Conservation (phyloP, 2,797 vertebrate species). For the Argya squamiceps region DNA sequence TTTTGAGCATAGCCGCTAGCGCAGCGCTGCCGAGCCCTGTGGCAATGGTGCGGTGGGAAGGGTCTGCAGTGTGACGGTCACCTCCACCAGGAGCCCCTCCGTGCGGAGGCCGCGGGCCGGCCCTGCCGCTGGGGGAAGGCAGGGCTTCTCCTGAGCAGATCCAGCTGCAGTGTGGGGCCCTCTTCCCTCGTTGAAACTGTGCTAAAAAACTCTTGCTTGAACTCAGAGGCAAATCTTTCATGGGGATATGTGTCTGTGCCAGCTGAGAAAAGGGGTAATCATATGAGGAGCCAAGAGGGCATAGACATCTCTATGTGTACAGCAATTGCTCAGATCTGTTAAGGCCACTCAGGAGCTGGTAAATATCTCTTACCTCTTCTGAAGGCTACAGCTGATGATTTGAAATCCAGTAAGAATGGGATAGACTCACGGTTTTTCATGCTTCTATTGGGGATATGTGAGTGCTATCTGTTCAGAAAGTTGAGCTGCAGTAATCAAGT, state of each 20-base stretch:
- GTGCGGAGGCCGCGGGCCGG: background rate
- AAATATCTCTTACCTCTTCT: background rate
- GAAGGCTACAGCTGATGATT: background rate
- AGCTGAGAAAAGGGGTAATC: conserved; percentile 6
- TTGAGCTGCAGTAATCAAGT: background rate
- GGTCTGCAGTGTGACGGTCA: background rate
- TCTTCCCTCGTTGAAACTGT: background rate
- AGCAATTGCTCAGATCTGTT: background rate
- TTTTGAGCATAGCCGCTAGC: background rate
- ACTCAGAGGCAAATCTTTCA: conserved; percentile 25
- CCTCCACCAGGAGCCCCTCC: background rate
- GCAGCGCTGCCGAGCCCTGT: conserved; percentile 21
- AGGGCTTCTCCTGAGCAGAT: conserved; percentile 40
- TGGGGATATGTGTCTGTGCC: conserved; percentile 46
- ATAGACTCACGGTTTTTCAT: conserved; percentile 29
- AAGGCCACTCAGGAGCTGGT: conserved; percentile 6
- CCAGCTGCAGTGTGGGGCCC: background rate
- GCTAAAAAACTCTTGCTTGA: background rate
- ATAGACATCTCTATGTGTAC: background rate
- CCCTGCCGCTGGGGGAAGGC: background rate
- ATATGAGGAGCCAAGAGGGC: background rate
- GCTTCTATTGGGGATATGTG: conserved; percentile 28
- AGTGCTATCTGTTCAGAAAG: background rate
- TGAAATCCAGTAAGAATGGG: background rate
- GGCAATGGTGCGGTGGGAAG: background rate